Conservation (phyloP, 1,140 invertebrate genomes). For the Drosophila sp. region DNA sequence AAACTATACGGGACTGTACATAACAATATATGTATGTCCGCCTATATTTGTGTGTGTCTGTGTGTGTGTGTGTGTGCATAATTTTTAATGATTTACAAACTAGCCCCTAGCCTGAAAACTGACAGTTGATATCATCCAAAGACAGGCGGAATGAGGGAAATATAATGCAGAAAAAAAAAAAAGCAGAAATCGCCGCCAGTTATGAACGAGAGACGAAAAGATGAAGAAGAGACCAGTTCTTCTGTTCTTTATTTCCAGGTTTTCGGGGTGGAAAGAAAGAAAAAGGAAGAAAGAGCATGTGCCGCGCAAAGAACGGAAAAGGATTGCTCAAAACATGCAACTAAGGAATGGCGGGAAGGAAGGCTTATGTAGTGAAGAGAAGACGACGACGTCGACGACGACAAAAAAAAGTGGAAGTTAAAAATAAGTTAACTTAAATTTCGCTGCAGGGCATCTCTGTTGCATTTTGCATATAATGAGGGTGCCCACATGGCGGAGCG, state of each 20-base stretch:
- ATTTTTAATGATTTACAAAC: constrained; percentile 82
- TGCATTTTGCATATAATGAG: constrained; percentile 80
- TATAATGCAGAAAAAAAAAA: constrained; percentile 74
- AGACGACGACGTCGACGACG: constrained; percentile 8
- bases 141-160: constrained; percentile 55
- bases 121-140: constrained; percentile 74
- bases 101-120: constrained; percentile 73
- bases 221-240: constrained; percentile 21
- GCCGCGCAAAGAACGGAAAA: constrained; percentile 54
- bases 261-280: constrained; percentile 34
- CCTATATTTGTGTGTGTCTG: constrained; percentile 15
- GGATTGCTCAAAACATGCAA: constrained; percentile 78
- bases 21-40: neutral
- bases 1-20: constrained; percentile 18
- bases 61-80: constrained; percentile 67
- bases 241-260: constrained; percentile 75
- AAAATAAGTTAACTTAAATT: constrained; percentile 80
- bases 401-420: constrained; percentile 69
- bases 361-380: constrained; percentile 32
- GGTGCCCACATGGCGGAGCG: constrained; percentile 36
- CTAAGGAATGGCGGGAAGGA: constrained; percentile 58
- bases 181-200: constrained; percentile 68
- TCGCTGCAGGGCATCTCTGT: constrained; percentile 59
- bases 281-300: constrained; percentile 1
- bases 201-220: constrained; percentile 66